Evolutionary conservation across 2,797 vertebrate species (phyloP), one percentile per base, ranked within the genome.

Genomic region (Platyrinchus mystaceus): DNA sequence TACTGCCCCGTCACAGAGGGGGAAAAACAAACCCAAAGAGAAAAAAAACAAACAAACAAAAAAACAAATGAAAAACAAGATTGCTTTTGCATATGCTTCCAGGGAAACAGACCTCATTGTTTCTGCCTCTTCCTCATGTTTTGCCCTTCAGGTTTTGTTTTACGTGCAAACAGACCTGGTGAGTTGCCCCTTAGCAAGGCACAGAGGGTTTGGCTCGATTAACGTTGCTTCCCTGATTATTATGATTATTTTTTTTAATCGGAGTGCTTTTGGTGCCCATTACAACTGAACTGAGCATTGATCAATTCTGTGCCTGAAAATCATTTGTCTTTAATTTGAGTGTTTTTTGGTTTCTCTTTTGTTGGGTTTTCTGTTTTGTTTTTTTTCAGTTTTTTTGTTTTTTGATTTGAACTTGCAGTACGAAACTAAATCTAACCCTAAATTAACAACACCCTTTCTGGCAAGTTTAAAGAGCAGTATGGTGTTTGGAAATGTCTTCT

Each of bases 401-500:
- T 87, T 91, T 91, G 78, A 91, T 93, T 95, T 95, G 92, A 97
- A 98, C 94, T 95, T 97, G 97, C 97, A 96, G 96, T 97, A 98
- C 97, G 5, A 97, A 98, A 97, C 97, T 97, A 97, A 97, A 97
- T 84, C 97, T 98, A 98, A 98, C 97, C 95, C 95, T 22, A 96
- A 97, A 97, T 98, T 98, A 98, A 98, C 97, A 97, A 81, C 89
- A 91, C 95, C 97, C 96, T 94, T 96, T 95, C 97, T 98, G 98
- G 98, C 98, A 98, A 98, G 98, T 98, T 97, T 98, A 98, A 98
- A 98, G 98, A 97, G 97, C 98, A 98, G 97, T 97, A 98, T 96
- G 97, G 98, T 97, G 96, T 97, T 97, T 94, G 90, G 95, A 97
- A 94, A 87, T 24, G 68, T 37, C 87, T 91, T 86, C 60, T 95